Base-by-base conservation (phyloP, 2,113 vertebrate species). In the Peromyscus polionotus region DNA sequence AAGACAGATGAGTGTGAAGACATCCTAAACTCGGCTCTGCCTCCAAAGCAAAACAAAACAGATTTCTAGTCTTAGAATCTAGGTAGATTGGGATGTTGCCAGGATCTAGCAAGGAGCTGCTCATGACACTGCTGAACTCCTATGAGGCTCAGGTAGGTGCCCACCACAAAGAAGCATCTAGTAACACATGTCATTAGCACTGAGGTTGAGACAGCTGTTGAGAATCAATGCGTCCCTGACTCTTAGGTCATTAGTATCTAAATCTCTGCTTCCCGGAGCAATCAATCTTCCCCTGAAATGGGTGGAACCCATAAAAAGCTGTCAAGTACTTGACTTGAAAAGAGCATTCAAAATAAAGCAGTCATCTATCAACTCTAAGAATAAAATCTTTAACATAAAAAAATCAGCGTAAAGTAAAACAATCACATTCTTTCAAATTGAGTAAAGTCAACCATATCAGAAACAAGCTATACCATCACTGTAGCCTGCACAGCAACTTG, bases 261-360 rank as follows among this genome's bases (percentile, higher is more conserved):
- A 57, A 57, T 16, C 36, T 13, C 54, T 20, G 61, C 51, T 84
- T 93, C 84, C 70, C 4, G 14, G 33, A 87, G 5, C 26, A 91
- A 13, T 63, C 94, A 85, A 88, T 67, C 7, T 65, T 63, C 26
- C 88, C 6, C n/a, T 10, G 4, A 45, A 65, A 90, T 54, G 22
- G 54, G 6, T 83, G 73, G 39, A 65, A 91, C 72, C 42, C 91
- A 90, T 68, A 57, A 31, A 96, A 91, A 77, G 79, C 10, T 54
- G 45, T 24, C 48, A 95, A 79, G 26, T 73, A 90, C 65, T 76
- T 68, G 10, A 93, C 45, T 97, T 87, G 39, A 95, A 93, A 28
- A 68, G 51, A 88, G 93, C 51, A 61, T 72, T 73, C n/a, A 93
- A 95, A 95, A 92, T 61, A 88, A 94, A 92, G 70, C 67, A 93